phyloP scores from a whole-genome alignment of 2,888 invertebrate genomes.

The Eupithecia pulchellata region DNA sequence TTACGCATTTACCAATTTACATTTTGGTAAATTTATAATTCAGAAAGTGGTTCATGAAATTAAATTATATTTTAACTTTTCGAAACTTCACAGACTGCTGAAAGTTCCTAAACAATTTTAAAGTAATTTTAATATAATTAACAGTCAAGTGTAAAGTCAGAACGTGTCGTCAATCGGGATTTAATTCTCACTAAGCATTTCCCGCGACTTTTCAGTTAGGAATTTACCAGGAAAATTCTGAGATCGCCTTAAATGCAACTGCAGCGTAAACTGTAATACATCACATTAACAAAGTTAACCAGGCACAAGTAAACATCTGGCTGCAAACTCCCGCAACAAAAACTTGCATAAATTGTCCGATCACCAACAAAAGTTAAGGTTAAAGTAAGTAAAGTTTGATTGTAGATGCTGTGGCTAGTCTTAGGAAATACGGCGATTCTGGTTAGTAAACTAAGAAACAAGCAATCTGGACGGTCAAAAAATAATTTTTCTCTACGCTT shows the following conservation, averaged over 20 bases:
- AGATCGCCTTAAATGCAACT: background rate
- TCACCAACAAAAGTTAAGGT: conserved; percentile 67
- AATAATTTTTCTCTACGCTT: no score
- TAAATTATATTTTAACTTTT: conserved; percentile 19
- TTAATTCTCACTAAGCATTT: background rate
- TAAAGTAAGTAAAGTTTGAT: conserved; percentile 63
- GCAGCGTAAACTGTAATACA: conserved; percentile 10
- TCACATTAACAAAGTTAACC: conserved; percentile 34
- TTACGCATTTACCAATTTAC: background rate
- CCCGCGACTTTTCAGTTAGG: background rate
- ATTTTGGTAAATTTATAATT: conserved; percentile 4
- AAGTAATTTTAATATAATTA: conserved; percentile 29
- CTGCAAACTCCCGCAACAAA: conserved; percentile 42
- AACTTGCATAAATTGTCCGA: conserved; percentile 64
- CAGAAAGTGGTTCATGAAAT: conserved; percentile 15
- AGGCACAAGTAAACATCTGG: conserved; percentile 28
- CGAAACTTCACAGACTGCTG: conserved; percentile 30
- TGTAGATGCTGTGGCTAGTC: conserved; percentile 52
- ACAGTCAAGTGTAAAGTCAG: conserved; percentile 19
- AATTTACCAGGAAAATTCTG: background rate
- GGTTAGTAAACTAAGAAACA: background rate
- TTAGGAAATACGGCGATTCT: background rate
- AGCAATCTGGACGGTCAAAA: no score
- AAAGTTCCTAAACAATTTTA: conserved; percentile 31
- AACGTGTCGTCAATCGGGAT: conserved; percentile 8